A percentile compares a stretch with the other conserved stretches of the same genome.
Evolutionary conservation across 2,113 vertebrate species (phyloP).

Genomic region (Donacobius atricapilla): DNA sequence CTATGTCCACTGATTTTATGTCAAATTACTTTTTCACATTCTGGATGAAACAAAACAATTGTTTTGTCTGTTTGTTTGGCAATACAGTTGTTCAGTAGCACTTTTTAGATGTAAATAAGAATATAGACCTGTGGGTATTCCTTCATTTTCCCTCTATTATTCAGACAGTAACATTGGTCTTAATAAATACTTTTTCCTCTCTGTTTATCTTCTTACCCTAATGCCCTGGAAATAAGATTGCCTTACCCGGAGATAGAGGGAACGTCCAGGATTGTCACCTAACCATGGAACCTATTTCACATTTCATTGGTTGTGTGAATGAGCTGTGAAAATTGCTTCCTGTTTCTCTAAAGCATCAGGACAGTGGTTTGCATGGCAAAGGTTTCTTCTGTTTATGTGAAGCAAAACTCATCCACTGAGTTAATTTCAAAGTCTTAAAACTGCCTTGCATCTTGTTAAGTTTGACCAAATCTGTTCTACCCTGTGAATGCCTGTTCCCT

Average conservation of each 20-base stretch:
- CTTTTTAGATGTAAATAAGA: neutral
- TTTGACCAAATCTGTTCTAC: neutral
- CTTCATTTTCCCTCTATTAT: neutral
- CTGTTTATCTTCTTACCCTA: slow-evolving; percentile 3
- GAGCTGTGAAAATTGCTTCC: slow-evolving; percentile 60
- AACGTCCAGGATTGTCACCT: slow-evolving; percentile 15
- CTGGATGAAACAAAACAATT: neutral
- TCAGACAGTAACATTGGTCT: neutral
- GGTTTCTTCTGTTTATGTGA: neutral
- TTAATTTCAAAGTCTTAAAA: neutral
- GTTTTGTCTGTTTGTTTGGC: neutral
- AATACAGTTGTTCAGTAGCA: neutral
- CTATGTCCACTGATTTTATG: neutral
- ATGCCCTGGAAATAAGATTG: neutral
- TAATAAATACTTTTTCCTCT: neutral
- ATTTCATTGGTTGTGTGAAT: slow-evolving; percentile 52
- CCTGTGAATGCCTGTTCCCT: neutral
- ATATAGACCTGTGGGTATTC: neutral
- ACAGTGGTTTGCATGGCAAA: neutral
- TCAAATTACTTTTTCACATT: neutral
- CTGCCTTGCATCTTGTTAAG: neutral
- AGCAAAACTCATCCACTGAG: slow-evolving; percentile 6
- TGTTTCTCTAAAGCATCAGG: slow-evolving; percentile 49
- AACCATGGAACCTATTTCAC: slow-evolving; percentile 60
- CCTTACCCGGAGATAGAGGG: neutral